These are phyloP conservation scores for Podocnemis expansa DNA, from an alignment of 2,113 vertebrate species.

Conservation along the genomic window DNA sequence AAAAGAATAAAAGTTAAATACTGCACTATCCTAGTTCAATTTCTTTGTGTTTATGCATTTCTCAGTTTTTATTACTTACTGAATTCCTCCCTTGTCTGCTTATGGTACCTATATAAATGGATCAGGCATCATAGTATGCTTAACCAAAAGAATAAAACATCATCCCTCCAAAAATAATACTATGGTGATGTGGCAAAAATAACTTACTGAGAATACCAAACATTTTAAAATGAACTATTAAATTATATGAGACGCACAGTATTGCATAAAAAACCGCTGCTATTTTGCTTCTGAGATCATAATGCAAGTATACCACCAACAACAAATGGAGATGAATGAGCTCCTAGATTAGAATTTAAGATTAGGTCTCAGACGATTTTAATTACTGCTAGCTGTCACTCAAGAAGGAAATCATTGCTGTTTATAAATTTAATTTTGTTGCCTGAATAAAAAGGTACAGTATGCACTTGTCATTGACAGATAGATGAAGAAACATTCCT, in stretches of 20 bases:
- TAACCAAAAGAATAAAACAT: slow-evolving; percentile 23
- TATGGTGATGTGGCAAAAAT: neutral
- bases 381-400: neutral
- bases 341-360: neutral
- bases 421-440: neutral
- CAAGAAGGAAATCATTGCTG: too few relatives aligned
- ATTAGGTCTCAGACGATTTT: neutral
- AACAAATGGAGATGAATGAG: neutral
- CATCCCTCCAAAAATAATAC: neutral
- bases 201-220: neutral
- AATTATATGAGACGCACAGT: neutral
- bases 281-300: slow-evolving; percentile 4
- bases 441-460: neutral
- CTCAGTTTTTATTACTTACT: slow-evolving; percentile 34
- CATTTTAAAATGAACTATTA: neutral
- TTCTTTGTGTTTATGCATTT: slow-evolving; percentile 36
- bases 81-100: neutral
- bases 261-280: neutral
- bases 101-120: slow-evolving; percentile 5
- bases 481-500: neutral
- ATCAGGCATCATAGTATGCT: slow-evolving; percentile 16
- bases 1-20: slow-evolving; percentile 6
- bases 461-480: neutral
- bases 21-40: neutral
- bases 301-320: neutral